Percentiles rank a stretch among this genome's conserved stretches.
phyloP scores from a whole-genome alignment of 2,888 invertebrate genomes.

The Acanthococcus lagerstroemiae region DNA sequence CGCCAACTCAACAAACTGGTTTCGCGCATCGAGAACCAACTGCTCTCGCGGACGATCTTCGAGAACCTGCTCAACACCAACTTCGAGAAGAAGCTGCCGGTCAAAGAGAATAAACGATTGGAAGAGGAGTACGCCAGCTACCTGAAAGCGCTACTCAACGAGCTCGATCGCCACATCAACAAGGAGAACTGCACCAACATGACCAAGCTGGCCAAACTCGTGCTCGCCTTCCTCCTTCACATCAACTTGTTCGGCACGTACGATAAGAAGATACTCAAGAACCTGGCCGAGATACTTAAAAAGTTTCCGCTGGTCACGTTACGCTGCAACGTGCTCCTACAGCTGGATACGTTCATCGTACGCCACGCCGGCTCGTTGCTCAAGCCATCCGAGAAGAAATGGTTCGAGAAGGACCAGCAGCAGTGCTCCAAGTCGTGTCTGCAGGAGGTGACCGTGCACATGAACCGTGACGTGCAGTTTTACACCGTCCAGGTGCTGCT shows the following conservation, averaged over 20 bases:
- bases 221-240: slow-evolving; percentile 57
- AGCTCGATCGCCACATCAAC: slow-evolving; percentile 48
- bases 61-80: slow-evolving; percentile 36
- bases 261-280: slow-evolving; percentile 65
- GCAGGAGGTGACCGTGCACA: background rate
- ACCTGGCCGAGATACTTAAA: slow-evolving; percentile 62
- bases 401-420: slow-evolving; percentile 15
- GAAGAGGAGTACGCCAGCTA: slow-evolving; percentile 57
- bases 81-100: slow-evolving; percentile 35
- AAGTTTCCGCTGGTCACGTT: slow-evolving; percentile 42
- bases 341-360: slow-evolving; percentile 12
- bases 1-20: slow-evolving; percentile 5
- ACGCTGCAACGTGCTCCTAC: slow-evolving; percentile 10
- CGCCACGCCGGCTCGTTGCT: slow-evolving; percentile 5
- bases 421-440: background rate
- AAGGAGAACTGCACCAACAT: slow-evolving; percentile 43
- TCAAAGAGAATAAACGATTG: slow-evolving; percentile 40
- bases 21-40: slow-evolving; percentile 5
- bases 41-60: slow-evolving; percentile 14
- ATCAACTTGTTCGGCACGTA: slow-evolving; percentile 62
- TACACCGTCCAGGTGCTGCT: slow-evolving; percentile 44
- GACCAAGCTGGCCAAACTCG: slow-evolving; percentile 54
- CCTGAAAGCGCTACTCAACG: slow-evolving; percentile 51
- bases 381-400: slow-evolving; percentile 13
- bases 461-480: slow-evolving; percentile 10